Conservation (phyloP, 2,888 invertebrate species). For the Limnephilus marmoratus region DNA sequence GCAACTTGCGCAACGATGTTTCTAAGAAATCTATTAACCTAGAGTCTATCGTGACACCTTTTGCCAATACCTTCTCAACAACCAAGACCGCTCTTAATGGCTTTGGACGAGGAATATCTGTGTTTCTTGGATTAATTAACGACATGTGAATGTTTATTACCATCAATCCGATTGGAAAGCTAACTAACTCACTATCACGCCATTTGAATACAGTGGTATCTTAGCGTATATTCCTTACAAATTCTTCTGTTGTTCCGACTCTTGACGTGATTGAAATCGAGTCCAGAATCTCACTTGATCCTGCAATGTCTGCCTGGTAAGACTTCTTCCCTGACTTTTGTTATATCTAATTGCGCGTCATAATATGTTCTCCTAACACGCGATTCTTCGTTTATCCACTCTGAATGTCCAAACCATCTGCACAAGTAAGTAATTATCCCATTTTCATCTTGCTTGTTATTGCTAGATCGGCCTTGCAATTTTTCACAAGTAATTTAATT, state of each 20-base stretch:
- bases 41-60: background rate
- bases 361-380: background rate
- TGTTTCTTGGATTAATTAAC: conserved; percentile 2
- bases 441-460: background rate
- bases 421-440: background rate
- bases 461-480: background rate
- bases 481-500: background rate
- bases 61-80: background rate
- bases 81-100: background rate
- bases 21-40: background rate
- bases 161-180: background rate
- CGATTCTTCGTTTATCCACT: background rate
- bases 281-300: background rate
- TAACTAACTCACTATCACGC: background rate
- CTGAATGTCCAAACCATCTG: too few species aligned
- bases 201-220: background rate
- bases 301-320: background rate
- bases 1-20: too few species aligned
- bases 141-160: background rate
- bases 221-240: background rate
- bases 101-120: background rate
- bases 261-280: background rate
- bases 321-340: background rate
- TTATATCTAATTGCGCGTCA: background rate
- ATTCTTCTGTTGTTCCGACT: background rate